phyloP scores from a whole-genome alignment of 2,888 invertebrate species.

The Orchestes rusci region DNA sequence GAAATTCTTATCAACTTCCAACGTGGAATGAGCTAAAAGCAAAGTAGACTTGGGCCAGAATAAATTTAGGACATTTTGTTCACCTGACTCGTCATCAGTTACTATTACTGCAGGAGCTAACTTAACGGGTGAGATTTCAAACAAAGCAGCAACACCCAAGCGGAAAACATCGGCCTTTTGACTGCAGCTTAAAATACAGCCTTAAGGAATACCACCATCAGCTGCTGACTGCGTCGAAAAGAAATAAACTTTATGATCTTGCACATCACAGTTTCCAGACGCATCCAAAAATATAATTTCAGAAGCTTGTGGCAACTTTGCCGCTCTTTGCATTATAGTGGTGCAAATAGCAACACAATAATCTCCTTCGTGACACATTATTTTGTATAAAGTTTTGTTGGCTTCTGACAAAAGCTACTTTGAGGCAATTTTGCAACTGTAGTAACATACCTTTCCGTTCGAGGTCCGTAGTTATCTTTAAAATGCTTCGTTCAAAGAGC shows the following conservation, averaged over 20 bases:
- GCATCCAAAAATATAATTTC: slow-evolving; percentile 21
- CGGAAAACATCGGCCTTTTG: slow-evolving; percentile 11
- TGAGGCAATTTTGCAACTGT: slow-evolving; percentile 16
- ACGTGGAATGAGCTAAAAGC: too few relatives aligned
- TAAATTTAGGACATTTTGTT: slow-evolving; percentile 17
- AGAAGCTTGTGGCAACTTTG: slow-evolving; percentile 4
- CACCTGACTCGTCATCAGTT: slow-evolving; percentile 22
- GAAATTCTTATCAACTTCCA: slow-evolving; percentile 18
- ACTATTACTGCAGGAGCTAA: slow-evolving; percentile 18
- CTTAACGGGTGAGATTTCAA: slow-evolving; percentile 18
- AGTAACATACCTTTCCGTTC: slow-evolving; percentile 13
- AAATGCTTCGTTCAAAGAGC: slow-evolving; percentile 14
- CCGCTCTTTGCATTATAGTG: slow-evolving; percentile 17
- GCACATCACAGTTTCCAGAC: slow-evolving; percentile 17
- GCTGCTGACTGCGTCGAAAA: slow-evolving; percentile 18
- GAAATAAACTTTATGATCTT: slow-evolving; percentile 13
- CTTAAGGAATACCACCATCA: slow-evolving; percentile 24
- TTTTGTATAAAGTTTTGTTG: slow-evolving; percentile 12
- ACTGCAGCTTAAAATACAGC: slow-evolving; percentile 20
- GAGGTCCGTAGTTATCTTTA: slow-evolving; percentile 14
- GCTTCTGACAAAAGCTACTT: slow-evolving; percentile 13
- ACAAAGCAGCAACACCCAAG: slow-evolving; percentile 11
- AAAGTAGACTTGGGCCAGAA: slow-evolving; percentile 20
- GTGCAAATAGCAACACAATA: slow-evolving; percentile 17
- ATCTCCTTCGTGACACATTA: slow-evolving; percentile 11